Conservation (phyloP, 1,140 invertebrate species). For the Atta cephalotes region DNA sequence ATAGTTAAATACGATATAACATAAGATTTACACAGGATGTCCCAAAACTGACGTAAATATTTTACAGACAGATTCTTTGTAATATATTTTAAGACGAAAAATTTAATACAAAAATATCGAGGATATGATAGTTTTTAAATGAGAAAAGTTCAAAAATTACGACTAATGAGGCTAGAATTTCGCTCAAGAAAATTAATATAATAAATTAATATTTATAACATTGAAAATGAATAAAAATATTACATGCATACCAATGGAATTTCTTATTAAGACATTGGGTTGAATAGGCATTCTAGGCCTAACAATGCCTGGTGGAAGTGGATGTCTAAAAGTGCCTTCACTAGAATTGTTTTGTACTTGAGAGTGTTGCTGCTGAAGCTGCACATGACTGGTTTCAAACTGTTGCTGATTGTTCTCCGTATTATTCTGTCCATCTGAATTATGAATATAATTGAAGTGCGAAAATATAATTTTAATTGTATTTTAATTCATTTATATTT, state of each 20-base stretch:
- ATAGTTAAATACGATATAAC: too few species aligned
- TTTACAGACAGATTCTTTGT: too few species aligned
- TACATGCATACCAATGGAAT: slow-evolving; percentile 79
- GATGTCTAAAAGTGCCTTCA: slow-evolving; percentile 88
- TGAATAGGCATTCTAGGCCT: slow-evolving; percentile 85
- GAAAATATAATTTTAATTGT: slow-evolving; percentile 20
- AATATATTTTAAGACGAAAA: too few species aligned
- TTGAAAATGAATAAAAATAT: slow-evolving; percentile 21
- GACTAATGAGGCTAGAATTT: too few species aligned
- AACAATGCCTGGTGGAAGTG: slow-evolving; percentile 86
- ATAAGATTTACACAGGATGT: too few species aligned
- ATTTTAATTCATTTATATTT: background rate
- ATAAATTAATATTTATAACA: slow-evolving; percentile 13
- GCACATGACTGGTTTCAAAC: slow-evolving; percentile 81
- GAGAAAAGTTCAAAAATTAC: too few species aligned
- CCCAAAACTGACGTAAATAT: too few species aligned
- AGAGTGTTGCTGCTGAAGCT: slow-evolving; percentile 81
- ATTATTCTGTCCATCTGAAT: slow-evolving; percentile 76
- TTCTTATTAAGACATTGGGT: slow-evolving; percentile 82
- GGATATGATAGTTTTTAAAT: too few species aligned
- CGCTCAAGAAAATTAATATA: background rate
- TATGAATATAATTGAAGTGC: slow-evolving; percentile 1
- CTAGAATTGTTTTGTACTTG: slow-evolving; percentile 77
- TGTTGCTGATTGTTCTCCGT: slow-evolving; percentile 77
- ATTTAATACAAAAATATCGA: too few species aligned